These are phyloP conservation scores for Suncus etruscus DNA, from an alignment of 2,113 vertebrate genomes.

Conservation along the genomic window DNA sequence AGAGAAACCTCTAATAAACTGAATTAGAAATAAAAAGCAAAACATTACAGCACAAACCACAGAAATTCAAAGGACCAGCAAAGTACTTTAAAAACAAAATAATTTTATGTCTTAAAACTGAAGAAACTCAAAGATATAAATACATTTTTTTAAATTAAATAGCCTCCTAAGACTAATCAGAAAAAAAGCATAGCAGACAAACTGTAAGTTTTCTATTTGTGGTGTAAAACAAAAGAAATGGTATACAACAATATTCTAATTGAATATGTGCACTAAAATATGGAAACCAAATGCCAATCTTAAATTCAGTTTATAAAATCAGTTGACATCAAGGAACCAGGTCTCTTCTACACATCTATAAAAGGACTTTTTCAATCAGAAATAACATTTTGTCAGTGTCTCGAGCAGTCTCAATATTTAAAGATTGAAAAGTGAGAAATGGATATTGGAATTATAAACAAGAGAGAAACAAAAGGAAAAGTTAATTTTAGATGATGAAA, in stretches of 20 bases:
- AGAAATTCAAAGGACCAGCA: no score
- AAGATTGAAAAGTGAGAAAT: neutral
- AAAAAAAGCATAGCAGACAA: neutral
- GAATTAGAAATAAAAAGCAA: no score
- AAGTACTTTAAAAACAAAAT: no score
- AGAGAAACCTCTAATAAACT: no score
- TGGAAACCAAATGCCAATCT: slow-evolving; percentile 13
- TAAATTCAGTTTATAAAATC: slow-evolving; percentile 37
- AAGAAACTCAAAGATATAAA: no score
- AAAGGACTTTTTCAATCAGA: neutral
- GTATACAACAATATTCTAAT: neutral
- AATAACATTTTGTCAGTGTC: neutral
- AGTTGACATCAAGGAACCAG: neutral
- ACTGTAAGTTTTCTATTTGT: neutral
- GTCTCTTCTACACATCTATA: neutral
- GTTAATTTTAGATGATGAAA: neutral
- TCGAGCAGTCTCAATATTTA: neutral
- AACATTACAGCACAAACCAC: no score
- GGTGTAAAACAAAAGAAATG: slow-evolving; percentile 15
- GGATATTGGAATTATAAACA: slow-evolving; percentile 18
- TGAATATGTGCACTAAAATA: neutral
- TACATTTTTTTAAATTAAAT: no score
- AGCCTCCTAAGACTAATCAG: no score
- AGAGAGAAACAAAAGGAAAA: neutral
- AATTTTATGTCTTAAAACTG: no score